Percentiles rank a stretch among this genome's conserved stretches.
Conservation (phyloP, 2,888 invertebrate species). For the Galerucella pusilla region DNA sequence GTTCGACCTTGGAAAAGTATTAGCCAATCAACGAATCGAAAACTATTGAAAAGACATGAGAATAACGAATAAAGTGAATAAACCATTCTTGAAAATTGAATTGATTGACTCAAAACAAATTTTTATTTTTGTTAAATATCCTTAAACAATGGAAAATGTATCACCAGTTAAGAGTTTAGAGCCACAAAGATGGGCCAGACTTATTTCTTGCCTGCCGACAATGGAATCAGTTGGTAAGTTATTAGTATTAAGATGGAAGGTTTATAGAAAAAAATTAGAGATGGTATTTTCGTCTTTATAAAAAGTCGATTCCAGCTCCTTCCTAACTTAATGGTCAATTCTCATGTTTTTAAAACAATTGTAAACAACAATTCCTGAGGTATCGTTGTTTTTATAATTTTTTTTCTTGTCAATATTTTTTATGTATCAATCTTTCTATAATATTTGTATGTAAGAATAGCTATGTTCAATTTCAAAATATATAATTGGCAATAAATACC, state of each 20-base stretch:
- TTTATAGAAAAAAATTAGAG: slow-evolving; percentile 9
- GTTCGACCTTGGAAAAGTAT: not conserved
- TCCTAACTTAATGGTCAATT: no score
- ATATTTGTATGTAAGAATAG: no score
- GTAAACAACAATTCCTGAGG: not conserved
- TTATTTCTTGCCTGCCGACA: slow-evolving; percentile 22
- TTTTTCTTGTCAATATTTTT: no score
- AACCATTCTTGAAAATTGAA: not conserved
- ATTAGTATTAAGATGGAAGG: not conserved
- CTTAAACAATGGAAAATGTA: not conserved
- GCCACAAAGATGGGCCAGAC: slow-evolving; percentile 10
- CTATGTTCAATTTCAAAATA: no score
- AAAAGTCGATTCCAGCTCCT: no score
- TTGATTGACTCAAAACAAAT: not conserved
- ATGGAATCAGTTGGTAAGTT: slow-evolving; percentile 29
- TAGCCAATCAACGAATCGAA: not conserved
- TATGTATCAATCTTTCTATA: no score
- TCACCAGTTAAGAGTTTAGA: not conserved
- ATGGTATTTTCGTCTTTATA: no score
- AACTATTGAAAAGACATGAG: not conserved
- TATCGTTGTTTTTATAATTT: no score
- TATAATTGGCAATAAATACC: no score
- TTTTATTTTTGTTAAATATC: not conserved
- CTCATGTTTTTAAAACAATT: not conserved
- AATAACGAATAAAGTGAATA: not conserved